Evolutionary conservation across 2,113 vertebrate species (phyloP), one percentile per base, ranked within the genome.

Genomic region (Corynorhinus townsendii): DNA sequence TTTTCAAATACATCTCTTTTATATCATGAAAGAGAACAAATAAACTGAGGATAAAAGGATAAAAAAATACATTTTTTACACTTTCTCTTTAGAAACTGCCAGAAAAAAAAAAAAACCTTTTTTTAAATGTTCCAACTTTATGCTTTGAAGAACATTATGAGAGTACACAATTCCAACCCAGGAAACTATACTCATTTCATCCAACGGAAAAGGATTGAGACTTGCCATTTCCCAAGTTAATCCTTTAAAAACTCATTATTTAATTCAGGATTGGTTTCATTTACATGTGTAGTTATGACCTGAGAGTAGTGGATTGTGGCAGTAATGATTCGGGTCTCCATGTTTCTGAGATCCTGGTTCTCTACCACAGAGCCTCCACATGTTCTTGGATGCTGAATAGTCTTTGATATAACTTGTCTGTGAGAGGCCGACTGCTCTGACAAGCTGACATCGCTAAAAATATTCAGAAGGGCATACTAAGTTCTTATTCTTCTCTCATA

Each of bases 171-270:
- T 64, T 84, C n/a, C 52, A 95, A 85, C 26, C 68, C 93, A 89
- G 49, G 54, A 91, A 75, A 76, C 54, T 30, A n/a, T 40, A 64
- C 26, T 52, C 33, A 91, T 83, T 93, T 88, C 35, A 86, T 85
- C 92, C 71, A 88, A 28, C 35, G 35, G 69, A 92, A 94, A 94
- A 95, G 20, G 64, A 89, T 16, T 54, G 7, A 86, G 40, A 94
- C 62, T 82, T 85, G 40, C 92, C 56, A 35, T 93, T 84, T 72
- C 72, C 59, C 64, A 85, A 43, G 26, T 69, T 84, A 68, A 86
- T 49, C 45, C n/a, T 76, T 66, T 93, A 49, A 69, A 93, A 93
- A 68, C 7, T 82, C 40, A 54, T n/a, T 59, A 43, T 66, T 95
- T 88, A 64, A 93, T 66, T 90, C 47, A 83, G 35, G 24, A 76